phyloP scores from a whole-genome alignment of 2,888 invertebrate species.

The Mesopsocus fuscifrons region DNA sequence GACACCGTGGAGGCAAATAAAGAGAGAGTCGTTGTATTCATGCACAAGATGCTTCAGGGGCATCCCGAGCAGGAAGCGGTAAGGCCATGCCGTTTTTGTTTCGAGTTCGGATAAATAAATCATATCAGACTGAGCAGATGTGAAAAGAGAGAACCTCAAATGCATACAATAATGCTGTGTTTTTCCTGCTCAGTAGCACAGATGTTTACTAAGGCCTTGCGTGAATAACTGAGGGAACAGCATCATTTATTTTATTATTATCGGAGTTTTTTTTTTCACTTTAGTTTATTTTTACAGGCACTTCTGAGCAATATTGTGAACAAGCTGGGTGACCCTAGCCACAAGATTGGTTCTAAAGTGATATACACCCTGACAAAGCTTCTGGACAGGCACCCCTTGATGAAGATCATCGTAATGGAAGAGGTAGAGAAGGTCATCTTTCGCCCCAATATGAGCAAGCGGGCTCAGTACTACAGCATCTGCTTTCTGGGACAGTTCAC shows the following conservation, averaged over 20 bases:
- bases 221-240: too few relatives aligned
- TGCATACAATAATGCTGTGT: constrained; percentile 10
- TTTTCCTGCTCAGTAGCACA: too few relatives aligned
- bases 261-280: too few relatives aligned
- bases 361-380: constrained; percentile 70
- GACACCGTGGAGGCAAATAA: constrained; percentile 64
- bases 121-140: constrained; percentile 24
- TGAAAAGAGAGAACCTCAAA: constrained; percentile 6
- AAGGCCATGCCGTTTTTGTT: too few relatives aligned
- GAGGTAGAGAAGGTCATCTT: constrained; percentile 86
- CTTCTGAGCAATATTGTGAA: constrained; percentile 66
- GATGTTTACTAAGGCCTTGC: too few relatives aligned
- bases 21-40: constrained; percentile 54
- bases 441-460: constrained; percentile 61
- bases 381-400: constrained; percentile 68
- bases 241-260: too few relatives aligned
- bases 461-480: constrained; percentile 83
- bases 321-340: constrained; percentile 85
- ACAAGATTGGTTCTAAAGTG: constrained; percentile 73
- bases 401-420: constrained; percentile 69
- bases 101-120: constrained; percentile 24
- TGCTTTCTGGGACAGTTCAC: constrained; percentile 80
- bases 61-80: constrained; percentile 77
- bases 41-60: constrained; percentile 53
- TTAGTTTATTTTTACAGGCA: constrained; percentile 36